Evolutionary conservation across 2,797 vertebrate species (phyloP), one percentile per base, ranked within the genome.

Genomic region (Amniataba percoides): DNA sequence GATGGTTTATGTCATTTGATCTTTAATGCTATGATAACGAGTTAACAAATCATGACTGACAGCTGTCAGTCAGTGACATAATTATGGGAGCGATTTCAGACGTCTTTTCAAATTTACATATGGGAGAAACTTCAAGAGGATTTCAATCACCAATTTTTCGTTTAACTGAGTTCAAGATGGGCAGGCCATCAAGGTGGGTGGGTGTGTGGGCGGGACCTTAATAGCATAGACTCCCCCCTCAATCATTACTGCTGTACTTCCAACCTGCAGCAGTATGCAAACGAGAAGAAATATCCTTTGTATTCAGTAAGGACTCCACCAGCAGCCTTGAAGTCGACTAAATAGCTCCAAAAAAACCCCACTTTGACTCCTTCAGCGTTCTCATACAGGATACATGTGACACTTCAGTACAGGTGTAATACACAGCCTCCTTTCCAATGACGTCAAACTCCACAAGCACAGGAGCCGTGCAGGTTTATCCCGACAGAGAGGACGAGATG

Each of bases 371-470:
- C 27, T 18, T 75, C 31, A 45, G 27, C 58, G 16, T 43, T 60
- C 18, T 55, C 42, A 56, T 10, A 14, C 11, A 60, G 49, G 31
- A 36, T 7, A 40, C 0, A 31, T 25, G 46, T 60, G 53, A 59
- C 45, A 62, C 45, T 34, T 62, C 7, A 27, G 5, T 23, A 53
- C 23, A 63, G 57, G 45, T 71, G 53, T 69, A 51, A 56, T 23
- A 60, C 53, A 49, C 11, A 60, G 68, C n/a, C 48, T 49, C 56
- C 14, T 23, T 15, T 45, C 34, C 23, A 16, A 14, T 15, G 12
- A 66, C 56, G 62, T 71, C 57, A 68, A 55, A 74, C 61, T 62
- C 60, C 25, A 36, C 43, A 31, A 53, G 62, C 71, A 40, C 55
- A 43, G 49, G 43, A 52, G 66, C 66, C 21, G 27, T 48, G 60